phyloP scores from a whole-genome alignment of 2,113 vertebrate species.

The Daubentonia madagascariensis region DNA sequence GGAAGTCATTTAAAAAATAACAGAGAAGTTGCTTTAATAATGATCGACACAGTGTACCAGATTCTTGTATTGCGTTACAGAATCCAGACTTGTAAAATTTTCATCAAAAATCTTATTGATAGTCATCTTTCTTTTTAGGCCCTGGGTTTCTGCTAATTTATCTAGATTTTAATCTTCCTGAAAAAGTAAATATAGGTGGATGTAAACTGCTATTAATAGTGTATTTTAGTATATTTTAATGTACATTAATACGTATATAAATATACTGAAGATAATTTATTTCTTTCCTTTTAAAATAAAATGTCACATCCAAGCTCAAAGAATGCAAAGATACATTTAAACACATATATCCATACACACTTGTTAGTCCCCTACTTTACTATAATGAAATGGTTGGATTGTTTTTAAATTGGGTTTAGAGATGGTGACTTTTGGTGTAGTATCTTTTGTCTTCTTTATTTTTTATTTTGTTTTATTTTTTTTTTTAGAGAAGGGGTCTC shows the following conservation, averaged over 20 bases:
- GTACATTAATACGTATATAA: background rate
- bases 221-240: background rate
- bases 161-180: constrained; percentile 19
- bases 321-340: background rate
- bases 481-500: background rate
- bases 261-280: background rate
- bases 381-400: constrained; percentile 35
- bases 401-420: constrained; percentile 26
- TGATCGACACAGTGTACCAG: background rate
- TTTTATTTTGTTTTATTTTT: too few relatives aligned
- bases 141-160: background rate
- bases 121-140: background rate
- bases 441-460: background rate
- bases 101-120: constrained; percentile 21
- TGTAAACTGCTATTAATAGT: background rate
- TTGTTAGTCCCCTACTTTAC: background rate
- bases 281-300: background rate
- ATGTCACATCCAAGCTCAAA: background rate
- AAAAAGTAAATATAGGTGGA: background rate
- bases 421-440: background rate
- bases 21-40: background rate
- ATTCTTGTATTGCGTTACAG: background rate
- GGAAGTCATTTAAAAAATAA: background rate
- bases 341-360: background rate
- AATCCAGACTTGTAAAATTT: background rate